Percentiles rank a stretch among this genome's conserved stretches.
phyloP scores from a whole-genome alignment of 1,140 invertebrate genomes.

The Venustaconcha ellipsiformis region DNA sequence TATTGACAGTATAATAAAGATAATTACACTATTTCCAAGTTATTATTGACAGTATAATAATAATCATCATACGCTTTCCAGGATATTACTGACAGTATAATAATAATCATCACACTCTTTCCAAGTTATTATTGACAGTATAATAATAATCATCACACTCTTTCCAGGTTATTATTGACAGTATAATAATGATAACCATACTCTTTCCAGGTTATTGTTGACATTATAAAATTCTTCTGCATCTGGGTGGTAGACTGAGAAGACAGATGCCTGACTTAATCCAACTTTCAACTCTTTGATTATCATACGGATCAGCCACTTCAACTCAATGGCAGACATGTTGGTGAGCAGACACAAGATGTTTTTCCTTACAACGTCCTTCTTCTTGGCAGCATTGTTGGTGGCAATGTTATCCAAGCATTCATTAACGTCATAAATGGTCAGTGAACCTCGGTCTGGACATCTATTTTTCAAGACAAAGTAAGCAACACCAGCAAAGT shows the following conservation, averaged over 20 bases:
- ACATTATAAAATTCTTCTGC: conserved; percentile 83
- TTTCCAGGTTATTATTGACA: conserved; percentile 78
- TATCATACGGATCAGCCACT: conserved; percentile 91
- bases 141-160: conserved; percentile 74
- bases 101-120: conserved; percentile 72
- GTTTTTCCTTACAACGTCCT: conserved; percentile 67
- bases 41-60: conserved; percentile 78
- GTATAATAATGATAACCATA: conserved; percentile 73
- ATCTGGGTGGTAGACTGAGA: conserved; percentile 84
- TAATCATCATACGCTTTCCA: conserved; percentile 74
- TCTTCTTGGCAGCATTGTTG: conserved; percentile 72
- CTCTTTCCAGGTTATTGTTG: conserved; percentile 79
- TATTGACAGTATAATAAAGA: background rate
- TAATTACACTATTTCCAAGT: conserved; percentile 76
- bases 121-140: conserved; percentile 78
- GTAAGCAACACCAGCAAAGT: conserved; percentile 83
- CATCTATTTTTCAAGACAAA: conserved; percentile 78
- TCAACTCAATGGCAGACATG: conserved; percentile 81
- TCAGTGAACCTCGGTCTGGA: conserved; percentile 71
- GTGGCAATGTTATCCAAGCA: conserved; percentile 79
- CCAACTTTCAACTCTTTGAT: conserved; percentile 75
- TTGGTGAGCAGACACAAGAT: conserved; percentile 73
- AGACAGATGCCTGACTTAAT: conserved; percentile 76
- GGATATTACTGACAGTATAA: conserved; percentile 79
- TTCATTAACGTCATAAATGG: conserved; percentile 77